Percentiles rank a stretch among this genome's conserved stretches.
Evolutionary conservation across 2,113 vertebrate genomes (phyloP).

Genomic region (Ptyas mucosa): DNA sequence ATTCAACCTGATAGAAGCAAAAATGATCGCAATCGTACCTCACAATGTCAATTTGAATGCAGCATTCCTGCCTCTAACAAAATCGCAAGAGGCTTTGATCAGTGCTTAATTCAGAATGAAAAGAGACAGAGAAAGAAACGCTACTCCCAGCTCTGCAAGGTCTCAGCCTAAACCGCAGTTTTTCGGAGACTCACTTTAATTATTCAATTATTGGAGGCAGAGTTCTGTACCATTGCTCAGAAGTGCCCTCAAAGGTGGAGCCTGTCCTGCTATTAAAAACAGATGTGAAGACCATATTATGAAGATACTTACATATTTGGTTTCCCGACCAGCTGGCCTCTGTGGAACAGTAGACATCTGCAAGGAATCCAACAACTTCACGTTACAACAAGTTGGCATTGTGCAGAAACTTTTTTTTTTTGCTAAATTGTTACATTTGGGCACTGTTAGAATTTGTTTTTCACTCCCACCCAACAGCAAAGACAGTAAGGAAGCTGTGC

Average conservation of each 20-base stretch:
- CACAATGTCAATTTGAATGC: background rate
- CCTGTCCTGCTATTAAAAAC: background rate
- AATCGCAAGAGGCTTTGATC: background rate
- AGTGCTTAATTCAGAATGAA: background rate
- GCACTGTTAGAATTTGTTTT: background rate
- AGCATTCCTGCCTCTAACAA: background rate
- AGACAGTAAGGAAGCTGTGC: background rate
- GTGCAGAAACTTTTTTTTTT: background rate
- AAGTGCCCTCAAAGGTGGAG: background rate
- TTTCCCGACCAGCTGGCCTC: conserved; percentile 86
- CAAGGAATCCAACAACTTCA: conserved; percentile 35
- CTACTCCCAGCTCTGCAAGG: background rate
- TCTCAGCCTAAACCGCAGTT: background rate
- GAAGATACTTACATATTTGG: conserved; percentile 88
- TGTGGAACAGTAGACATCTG: conserved; percentile 65
- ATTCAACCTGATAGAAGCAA: background rate
- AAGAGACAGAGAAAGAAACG: background rate
- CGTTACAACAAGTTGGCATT: conserved; percentile 26
- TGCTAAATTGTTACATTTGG: background rate
- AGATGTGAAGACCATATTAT: background rate
- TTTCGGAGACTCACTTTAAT: background rate
- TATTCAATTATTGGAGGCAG: background rate
- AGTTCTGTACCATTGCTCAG: background rate
- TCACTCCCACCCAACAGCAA: background rate
- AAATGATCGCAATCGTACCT: too few relatives aligned